phyloP scores from a whole-genome alignment of 64 coral and sea anemone species.

The Acropora yongei region DNA sequence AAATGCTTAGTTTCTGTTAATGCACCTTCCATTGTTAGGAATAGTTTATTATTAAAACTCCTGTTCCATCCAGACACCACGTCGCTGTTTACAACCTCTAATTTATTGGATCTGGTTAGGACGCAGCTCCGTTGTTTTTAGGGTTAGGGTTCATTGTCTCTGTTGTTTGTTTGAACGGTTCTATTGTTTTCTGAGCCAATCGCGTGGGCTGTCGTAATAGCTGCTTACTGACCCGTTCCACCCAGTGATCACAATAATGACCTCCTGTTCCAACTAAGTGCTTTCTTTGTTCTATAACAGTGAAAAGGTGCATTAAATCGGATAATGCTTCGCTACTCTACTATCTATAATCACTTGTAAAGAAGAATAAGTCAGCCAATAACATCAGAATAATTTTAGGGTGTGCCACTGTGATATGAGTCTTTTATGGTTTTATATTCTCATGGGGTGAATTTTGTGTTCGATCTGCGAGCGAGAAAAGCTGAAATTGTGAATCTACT shows the following conservation, averaged over 20 bases:
- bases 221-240: background rate
- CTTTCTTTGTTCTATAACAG: background rate
- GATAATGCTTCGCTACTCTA: background rate
- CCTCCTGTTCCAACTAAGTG: background rate
- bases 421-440: background rate
- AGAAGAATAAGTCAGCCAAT: background rate
- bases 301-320: background rate
- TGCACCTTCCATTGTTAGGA: no score
- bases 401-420: background rate
- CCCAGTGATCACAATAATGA: background rate
- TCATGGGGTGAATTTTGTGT: background rate
- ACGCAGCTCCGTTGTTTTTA: no score
- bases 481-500: no score
- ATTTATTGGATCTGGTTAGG: no score
- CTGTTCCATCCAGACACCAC: no score
- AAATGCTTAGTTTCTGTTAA: background rate
- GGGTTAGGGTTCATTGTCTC: no score
- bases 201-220: no score
- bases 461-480: background rate
- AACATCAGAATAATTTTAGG: background rate
- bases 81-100: no score
- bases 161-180: no score
- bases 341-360: background rate
- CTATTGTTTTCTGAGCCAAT: no score
- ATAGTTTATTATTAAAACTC: no score